A percentile compares a stretch with the other conserved stretches of the same genome.
These are phyloP conservation scores for Ganaspis brasiliensis DNA, from an alignment of 2,888 invertebrate species.

Conservation along the genomic window DNA sequence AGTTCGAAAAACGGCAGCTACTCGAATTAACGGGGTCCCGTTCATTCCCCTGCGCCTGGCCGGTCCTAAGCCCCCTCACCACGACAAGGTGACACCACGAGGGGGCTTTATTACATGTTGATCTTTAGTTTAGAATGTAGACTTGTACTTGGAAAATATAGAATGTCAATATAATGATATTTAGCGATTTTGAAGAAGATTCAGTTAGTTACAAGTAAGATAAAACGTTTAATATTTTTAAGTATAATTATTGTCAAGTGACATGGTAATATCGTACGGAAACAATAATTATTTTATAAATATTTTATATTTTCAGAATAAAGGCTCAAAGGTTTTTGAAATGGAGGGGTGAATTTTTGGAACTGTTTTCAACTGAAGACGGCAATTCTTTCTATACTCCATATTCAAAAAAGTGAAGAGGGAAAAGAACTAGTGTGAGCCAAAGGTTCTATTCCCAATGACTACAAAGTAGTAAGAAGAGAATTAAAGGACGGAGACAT, in stretches of 20 bases:
- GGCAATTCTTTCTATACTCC: neutral
- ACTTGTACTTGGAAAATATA: neutral
- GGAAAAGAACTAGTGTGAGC: neutral
- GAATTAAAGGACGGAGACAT: neutral
- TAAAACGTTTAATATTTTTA: neutral
- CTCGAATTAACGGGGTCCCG: too few species aligned
- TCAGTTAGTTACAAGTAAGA: neutral
- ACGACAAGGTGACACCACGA: too few species aligned
- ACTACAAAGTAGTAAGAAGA: conserved; percentile 3
- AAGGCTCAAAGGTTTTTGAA: neutral
- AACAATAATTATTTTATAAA: neutral
- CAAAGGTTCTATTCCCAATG: neutral
- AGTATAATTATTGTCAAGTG: neutral
- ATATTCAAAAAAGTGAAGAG: neutral
- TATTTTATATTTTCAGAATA: conserved; percentile 3
- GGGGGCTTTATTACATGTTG: too few species aligned
- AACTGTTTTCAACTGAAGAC: neutral
- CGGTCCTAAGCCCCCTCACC: too few species aligned
- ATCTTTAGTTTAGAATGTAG: neutral
- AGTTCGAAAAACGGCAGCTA: too few species aligned
- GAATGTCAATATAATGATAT: neutral
- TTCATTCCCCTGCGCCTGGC: too few species aligned
- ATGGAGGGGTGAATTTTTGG: neutral
- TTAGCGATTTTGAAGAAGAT: neutral
- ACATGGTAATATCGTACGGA: neutral